Conservation (phyloP, 2,113 vertebrate species). For the Corvus cornix region DNA sequence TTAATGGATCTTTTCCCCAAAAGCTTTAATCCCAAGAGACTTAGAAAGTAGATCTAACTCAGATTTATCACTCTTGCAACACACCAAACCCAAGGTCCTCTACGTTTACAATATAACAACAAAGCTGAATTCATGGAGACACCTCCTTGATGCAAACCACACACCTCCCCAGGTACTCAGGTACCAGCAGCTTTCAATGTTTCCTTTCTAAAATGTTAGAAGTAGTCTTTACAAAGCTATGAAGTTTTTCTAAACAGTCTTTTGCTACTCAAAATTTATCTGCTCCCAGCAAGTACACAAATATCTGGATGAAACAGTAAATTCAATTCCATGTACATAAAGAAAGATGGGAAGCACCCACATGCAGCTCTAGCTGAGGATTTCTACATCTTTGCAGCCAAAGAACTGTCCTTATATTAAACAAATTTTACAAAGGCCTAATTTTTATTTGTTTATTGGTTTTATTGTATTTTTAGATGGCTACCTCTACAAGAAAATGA, state of each 20-base stretch:
- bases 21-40: constrained; percentile 45
- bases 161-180: background rate
- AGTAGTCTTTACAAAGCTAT: background rate
- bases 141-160: background rate
- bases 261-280: background rate
- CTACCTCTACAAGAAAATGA: background rate
- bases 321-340: background rate
- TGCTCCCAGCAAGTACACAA: background rate
- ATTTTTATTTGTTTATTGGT: background rate
- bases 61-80: constrained; percentile 49
- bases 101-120: constrained; percentile 1
- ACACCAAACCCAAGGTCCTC: background rate
- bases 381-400: background rate
- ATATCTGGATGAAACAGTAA: background rate
- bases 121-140: constrained; percentile 26
- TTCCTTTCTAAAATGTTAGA: background rate
- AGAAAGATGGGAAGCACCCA: background rate
- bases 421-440: background rate
- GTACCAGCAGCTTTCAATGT: background rate
- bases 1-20: constrained; percentile 61
- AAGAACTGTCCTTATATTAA: background rate
- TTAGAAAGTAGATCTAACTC: constrained; percentile 33
- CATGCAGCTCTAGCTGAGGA: background rate
- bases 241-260: background rate
- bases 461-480: background rate